Percentiles rank a stretch among this genome's conserved stretches.
phyloP scores from a whole-genome alignment of 2,113 vertebrate genomes.

The Capra hircus region DNA sequence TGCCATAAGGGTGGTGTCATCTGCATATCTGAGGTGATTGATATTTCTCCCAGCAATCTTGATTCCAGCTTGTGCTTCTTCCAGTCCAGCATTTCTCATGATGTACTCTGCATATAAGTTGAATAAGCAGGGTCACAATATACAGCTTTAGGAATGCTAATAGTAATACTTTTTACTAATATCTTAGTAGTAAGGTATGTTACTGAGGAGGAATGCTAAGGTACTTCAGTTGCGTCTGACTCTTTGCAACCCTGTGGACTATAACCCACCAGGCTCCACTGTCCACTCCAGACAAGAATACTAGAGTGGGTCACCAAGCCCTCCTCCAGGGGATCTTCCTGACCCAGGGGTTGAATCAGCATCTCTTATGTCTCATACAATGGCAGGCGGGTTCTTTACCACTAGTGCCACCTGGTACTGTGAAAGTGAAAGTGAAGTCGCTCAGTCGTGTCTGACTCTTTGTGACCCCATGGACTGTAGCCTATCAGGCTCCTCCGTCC shows the following conservation, averaged over 20 bases:
- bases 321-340: neutral
- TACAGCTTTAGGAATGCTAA: neutral
- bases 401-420: neutral
- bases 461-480: accelerated
- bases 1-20: no score
- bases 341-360: neutral
- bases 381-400: neutral
- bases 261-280: neutral
- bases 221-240: accelerated
- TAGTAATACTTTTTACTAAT: neutral
- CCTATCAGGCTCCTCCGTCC: no score
- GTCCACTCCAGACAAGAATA: neutral
- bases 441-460: no score
- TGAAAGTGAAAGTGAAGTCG: neutral
- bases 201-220: neutral
- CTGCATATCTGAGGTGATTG: no score
- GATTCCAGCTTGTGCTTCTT: no score
- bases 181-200: neutral
- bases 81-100: no score
- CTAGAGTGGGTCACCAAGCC: neutral
- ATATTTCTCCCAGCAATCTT: accelerated
- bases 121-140: no score
- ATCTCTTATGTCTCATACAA: neutral
- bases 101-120: no score
- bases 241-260: neutral